Percentiles rank a stretch among this genome's conserved stretches.
These are phyloP conservation scores for Mimas tiliae DNA, from an alignment of 2,888 invertebrate genomes.

Conservation along the genomic window DNA sequence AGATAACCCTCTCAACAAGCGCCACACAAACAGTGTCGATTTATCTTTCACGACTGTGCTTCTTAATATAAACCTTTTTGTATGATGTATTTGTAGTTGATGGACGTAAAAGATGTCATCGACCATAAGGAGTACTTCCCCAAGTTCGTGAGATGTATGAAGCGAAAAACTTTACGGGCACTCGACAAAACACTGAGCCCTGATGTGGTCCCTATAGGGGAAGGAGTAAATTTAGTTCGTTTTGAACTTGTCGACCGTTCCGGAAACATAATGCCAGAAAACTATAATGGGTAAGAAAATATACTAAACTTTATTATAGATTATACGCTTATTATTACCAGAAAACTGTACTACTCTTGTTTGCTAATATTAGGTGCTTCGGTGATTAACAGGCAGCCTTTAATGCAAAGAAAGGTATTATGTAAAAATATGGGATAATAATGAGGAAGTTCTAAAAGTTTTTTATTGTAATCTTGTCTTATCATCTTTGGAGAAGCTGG, in stretches of 20 bases:
- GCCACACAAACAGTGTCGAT: not conserved
- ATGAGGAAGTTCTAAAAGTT: too few species aligned
- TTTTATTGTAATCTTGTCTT: too few species aligned
- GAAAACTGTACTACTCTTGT: too few species aligned
- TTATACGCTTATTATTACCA: too few species aligned
- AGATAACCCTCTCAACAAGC: not conserved
- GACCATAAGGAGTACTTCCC: constrained; percentile 79
- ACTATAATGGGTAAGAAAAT: constrained; percentile 68
- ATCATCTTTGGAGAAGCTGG: too few species aligned
- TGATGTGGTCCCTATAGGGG: constrained; percentile 86
- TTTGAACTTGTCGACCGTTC: constrained; percentile 75
- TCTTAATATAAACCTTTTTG: constrained; percentile 24
- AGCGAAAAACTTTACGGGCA: constrained; percentile 81
- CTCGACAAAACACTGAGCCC: constrained; percentile 85
- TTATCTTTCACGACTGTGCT: not conserved
- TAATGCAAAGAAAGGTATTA: too few species aligned
- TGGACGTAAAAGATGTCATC: constrained; percentile 74
- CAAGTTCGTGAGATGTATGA: constrained; percentile 80
- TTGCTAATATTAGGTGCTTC: too few species aligned
- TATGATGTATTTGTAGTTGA: constrained; percentile 53
- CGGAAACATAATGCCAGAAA: constrained; percentile 70
- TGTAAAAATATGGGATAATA: too few species aligned
- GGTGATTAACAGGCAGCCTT: too few species aligned
- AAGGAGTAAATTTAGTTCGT: constrained; percentile 86
- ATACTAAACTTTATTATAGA: too few species aligned